Percentiles rank a stretch among this genome's conserved stretches.
phyloP scores from a whole-genome alignment of 2,888 invertebrate genomes.

The Plagiodera versicolora region DNA sequence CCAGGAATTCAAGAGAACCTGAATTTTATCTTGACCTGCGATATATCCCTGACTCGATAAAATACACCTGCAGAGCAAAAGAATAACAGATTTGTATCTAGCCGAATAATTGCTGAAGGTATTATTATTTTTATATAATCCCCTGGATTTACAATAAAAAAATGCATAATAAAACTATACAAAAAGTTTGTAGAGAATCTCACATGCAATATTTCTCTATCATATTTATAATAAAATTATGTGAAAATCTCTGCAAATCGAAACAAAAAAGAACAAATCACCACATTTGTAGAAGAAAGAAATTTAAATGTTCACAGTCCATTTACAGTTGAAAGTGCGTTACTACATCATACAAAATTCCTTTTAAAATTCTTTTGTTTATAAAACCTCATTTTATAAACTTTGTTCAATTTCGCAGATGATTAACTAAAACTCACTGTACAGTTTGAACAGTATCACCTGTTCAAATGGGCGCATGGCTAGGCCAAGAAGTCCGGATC shows the following conservation, averaged over 20 bases:
- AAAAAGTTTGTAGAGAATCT: constrained; percentile 42
- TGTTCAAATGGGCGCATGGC: constrained; percentile 36
- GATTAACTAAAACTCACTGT: constrained; percentile 44
- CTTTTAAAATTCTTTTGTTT: constrained; percentile 29
- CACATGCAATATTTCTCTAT: constrained; percentile 42
- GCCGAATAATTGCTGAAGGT: constrained; percentile 14
- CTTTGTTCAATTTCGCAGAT: constrained; percentile 37
- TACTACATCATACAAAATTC: constrained; percentile 36
- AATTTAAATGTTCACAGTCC: constrained; percentile 26
- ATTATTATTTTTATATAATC: constrained; percentile 26
- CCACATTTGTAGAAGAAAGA: constrained; percentile 20
- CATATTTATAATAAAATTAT: constrained; percentile 42
- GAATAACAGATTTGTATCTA: constrained; percentile 7
- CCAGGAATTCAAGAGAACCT: background rate
- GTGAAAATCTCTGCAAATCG: constrained; percentile 40
- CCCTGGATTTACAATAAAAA: constrained; percentile 36
- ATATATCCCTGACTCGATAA: constrained; percentile 18
- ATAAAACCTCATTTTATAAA: constrained; percentile 29
- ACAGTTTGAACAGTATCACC: constrained; percentile 43
- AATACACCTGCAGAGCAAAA: constrained; percentile 13
- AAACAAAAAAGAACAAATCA: constrained; percentile 32
- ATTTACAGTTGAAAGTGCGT: constrained; percentile 35
- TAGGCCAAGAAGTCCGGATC: constrained; percentile 59
- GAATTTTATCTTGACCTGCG: constrained; percentile 10
- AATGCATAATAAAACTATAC: constrained; percentile 45